Evolutionary conservation across 2,888 invertebrate genomes (phyloP).

Genomic region (Vandiemenella viatica): DNA sequence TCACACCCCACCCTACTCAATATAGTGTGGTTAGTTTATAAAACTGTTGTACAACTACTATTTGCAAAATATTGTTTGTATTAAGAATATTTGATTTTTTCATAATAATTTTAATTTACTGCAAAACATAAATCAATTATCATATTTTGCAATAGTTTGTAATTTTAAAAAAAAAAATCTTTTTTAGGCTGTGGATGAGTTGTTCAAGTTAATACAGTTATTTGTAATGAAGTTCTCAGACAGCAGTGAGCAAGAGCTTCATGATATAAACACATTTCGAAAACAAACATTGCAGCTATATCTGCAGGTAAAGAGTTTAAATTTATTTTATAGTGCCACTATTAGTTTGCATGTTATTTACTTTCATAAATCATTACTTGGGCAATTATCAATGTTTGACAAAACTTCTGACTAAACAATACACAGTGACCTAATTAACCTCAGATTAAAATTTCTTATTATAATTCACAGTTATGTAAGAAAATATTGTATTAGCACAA

Average conservation of each 20-base stretch:
- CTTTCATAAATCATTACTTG: too few species aligned
- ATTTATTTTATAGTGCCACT: too few species aligned
- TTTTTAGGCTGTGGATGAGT: conserved; percentile 68
- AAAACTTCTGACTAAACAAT: too few species aligned
- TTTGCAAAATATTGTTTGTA: background rate
- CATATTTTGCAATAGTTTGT: background rate
- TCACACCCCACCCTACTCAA: conserved; percentile 87
- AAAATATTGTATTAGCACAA: too few species aligned
- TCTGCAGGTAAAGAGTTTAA: conserved; percentile 41
- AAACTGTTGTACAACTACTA: background rate
- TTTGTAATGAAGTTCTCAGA: conserved; percentile 75
- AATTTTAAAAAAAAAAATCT: background rate
- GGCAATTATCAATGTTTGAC: too few species aligned
- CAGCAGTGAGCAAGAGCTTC: conserved; percentile 54
- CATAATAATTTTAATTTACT: background rate
- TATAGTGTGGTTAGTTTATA: conserved; percentile 60
- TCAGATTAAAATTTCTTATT: too few species aligned
- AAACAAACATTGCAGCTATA: conserved; percentile 77
- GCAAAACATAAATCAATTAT: background rate
- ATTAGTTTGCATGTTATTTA: too few species aligned
- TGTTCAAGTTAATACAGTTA: conserved; percentile 78
- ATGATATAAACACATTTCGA: conserved; percentile 74
- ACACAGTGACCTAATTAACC: too few species aligned
- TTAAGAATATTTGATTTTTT: background rate
- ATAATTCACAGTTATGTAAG: too few species aligned